Base-by-base conservation (phyloP, 1,140 invertebrate genomes). In the Lasioglossum baleicum region DNA sequence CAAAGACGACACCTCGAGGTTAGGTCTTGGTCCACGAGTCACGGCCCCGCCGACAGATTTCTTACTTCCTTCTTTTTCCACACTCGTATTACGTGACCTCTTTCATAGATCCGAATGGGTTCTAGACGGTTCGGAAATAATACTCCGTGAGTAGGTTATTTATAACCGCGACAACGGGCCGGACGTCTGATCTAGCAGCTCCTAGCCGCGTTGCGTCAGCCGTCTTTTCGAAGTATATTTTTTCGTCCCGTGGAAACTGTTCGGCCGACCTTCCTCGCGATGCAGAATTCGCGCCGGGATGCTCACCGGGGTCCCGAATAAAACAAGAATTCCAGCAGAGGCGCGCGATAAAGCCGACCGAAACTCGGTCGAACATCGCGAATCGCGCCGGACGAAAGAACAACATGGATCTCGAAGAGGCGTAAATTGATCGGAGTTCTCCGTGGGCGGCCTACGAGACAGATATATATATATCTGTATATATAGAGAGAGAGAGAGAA, bases 61-160 rank as follows among this genome's bases (percentile, higher is more conserved):
- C 80, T 58, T n/a, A n/a, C 56, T 82, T 79, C 75, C 83, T 85
- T 64, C 56, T 86, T 86, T 85, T 80, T 78, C 42, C 83, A 63
- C n/a, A n/a, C n/a, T n/a, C 69, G 70, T 61, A 67, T 77, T 75
- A 75, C 81, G 83, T 85, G 83, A 85, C 83, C 85, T 81, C 83
- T 81, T 86, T 85, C 85, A 77, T 42, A 63, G 81, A 76, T 83
- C 72, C 61, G 69, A 83, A 85, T 74, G 65, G 81, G 65, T 83
- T 85, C 73, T 71, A 75, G 83, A 85, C 77, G 77, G 81, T 83
- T 85, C 85, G 85, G 81, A 86, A 86, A 86, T 86, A 86, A 86
- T 86, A 86, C 77, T 58, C 70, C 53, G 81, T 85, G 81, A 86
- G 85, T 85, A 69, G 69, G 83, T 81, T 86, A 86, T 86, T 86